A percentile compares a stretch with the other conserved stretches of the same genome.
phyloP scores from a whole-genome alignment of 2,113 vertebrate species.

The Amphiprion percula region DNA sequence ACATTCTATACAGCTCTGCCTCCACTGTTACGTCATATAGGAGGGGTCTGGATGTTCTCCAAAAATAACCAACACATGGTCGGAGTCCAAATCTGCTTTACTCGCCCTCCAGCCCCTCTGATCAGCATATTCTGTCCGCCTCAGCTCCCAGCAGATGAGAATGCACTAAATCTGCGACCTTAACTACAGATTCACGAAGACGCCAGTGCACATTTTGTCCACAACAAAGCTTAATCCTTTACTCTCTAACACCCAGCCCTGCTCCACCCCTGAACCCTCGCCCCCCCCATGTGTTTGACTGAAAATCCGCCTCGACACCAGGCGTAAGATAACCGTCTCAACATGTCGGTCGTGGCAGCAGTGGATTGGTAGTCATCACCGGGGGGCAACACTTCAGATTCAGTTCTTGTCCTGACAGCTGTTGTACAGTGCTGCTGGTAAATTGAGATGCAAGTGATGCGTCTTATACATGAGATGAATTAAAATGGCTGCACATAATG shows the following conservation, averaged over 20 bases:
- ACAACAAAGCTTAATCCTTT: slow-evolving; percentile 73
- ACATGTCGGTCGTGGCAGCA: slow-evolving; percentile 51
- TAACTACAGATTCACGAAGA: slow-evolving; percentile 90
- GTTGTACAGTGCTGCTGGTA: slow-evolving; percentile 47
- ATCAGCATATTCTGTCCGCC: slow-evolving; percentile 66
- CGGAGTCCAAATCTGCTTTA: slow-evolving; percentile 89
- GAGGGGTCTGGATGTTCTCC: slow-evolving; percentile 72
- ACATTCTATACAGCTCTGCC: not conserved
- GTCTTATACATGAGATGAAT: slow-evolving; percentile 50
- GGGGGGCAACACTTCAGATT: slow-evolving; percentile 43
- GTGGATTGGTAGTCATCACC: slow-evolving; percentile 55
- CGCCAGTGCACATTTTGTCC: slow-evolving; percentile 84
- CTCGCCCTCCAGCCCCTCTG: slow-evolving; percentile 85
- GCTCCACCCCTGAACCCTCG: not conserved
- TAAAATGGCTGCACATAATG: slow-evolving; percentile 34
- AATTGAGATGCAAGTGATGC: slow-evolving; percentile 55
- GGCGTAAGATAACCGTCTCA: slow-evolving; percentile 74
- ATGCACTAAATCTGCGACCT: slow-evolving; percentile 89
- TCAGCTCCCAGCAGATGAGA: slow-evolving; percentile 82
- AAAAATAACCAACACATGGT: slow-evolving; percentile 76
- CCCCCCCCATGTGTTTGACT: slow-evolving; percentile 17
- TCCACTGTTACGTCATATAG: slow-evolving; percentile 59
- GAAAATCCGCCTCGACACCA: slow-evolving; percentile 68
- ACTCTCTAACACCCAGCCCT: slow-evolving; percentile 44
- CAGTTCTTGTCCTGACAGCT: slow-evolving; percentile 53